These are phyloP conservation scores for Podarcis muralis DNA, from an alignment of 2,113 vertebrate species.

Conservation along the genomic window DNA sequence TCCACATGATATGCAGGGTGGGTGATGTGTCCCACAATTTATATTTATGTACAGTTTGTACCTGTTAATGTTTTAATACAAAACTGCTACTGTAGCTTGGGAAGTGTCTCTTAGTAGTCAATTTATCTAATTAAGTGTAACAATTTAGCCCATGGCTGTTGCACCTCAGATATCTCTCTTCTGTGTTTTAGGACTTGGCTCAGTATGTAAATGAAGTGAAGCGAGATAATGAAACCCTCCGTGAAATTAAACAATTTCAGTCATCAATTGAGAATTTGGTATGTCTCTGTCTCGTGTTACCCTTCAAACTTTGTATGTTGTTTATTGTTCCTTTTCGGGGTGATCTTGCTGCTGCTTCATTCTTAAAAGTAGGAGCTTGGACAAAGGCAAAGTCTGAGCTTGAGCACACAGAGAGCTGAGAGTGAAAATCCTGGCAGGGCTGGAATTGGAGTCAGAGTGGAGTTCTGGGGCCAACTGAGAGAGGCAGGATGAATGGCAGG, in stretches of 20 bases:
- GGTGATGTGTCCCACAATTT: neutral
- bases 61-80: neutral
- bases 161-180: constrained; percentile 15
- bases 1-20: neutral
- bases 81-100: neutral
- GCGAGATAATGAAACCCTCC: constrained; percentile 95
- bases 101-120: neutral
- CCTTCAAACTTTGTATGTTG: neutral
- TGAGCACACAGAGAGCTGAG: neutral
- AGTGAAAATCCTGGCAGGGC: neutral
- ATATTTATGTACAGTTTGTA: neutral
- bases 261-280: constrained; percentile 97
- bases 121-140: neutral
- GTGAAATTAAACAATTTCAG: constrained; percentile 96
- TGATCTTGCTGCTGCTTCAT: neutral
- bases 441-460: neutral
- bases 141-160: neutral
- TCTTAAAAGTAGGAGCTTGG: neutral
- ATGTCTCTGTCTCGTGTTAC: constrained; percentile 42
- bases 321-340: neutral
- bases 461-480: neutral
- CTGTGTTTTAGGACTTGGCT: constrained; percentile 88
- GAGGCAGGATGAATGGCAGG: neutral
- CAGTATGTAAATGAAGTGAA: constrained; percentile 99
- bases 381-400: neutral